These are phyloP conservation scores for Acrobasis suavella DNA, from an alignment of 2,888 invertebrate genomes.

Conservation along the genomic window DNA sequence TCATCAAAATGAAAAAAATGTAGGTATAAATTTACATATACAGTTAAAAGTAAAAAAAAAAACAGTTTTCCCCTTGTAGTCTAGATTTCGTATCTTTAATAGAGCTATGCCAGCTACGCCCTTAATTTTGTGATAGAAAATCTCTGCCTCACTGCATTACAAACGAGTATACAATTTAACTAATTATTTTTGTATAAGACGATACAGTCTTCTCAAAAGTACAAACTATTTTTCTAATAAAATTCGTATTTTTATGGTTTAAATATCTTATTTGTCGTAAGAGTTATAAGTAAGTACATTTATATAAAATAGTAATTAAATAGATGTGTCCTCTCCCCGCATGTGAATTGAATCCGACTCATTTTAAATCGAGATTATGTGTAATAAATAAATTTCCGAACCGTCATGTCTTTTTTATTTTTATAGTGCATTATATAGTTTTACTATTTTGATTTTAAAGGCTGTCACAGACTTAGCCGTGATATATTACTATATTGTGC, in stretches of 20 bases:
- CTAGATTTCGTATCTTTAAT: too few relatives aligned
- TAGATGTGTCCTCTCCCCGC: conserved; percentile 15
- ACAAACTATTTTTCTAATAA: conserved; percentile 11
- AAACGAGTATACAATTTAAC: neutral
- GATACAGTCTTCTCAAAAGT: conserved; percentile 11
- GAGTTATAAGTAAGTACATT: conserved; percentile 3
- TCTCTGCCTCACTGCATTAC: neutral
- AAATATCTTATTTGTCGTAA: neutral
- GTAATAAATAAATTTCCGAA: conserved; percentile 32
- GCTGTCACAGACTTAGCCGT: too few relatives aligned
- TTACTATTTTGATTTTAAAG: too few relatives aligned
- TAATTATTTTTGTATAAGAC: neutral
- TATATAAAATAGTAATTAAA: conserved; percentile 1
- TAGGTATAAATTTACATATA: too few relatives aligned
- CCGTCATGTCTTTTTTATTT: conserved; percentile 21
- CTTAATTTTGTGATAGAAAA: too few relatives aligned
- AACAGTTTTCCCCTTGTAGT: too few relatives aligned
- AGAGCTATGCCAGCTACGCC: too few relatives aligned
- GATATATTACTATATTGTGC: too few relatives aligned
- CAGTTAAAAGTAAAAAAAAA: too few relatives aligned
- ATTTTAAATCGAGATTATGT: conserved; percentile 36
- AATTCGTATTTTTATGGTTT: conserved; percentile 3
- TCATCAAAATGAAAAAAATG: too few relatives aligned
- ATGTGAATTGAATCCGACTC: conserved; percentile 16
- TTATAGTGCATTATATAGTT: neutral